Conservation (phyloP, 2,113 vertebrate species). For the Channa argus region DNA sequence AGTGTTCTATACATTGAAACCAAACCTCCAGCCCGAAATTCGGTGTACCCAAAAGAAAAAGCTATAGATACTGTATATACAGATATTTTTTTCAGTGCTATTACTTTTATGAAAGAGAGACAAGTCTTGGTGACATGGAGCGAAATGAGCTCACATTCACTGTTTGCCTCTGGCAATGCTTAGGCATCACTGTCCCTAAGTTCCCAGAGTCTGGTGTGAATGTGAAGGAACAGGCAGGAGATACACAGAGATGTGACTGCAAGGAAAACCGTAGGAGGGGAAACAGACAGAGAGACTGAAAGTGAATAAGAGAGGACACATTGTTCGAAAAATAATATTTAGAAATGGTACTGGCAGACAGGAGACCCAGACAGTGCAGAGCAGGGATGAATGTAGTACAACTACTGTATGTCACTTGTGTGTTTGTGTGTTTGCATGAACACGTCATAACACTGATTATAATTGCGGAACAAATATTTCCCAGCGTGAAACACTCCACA, state of each 20-base stretch:
- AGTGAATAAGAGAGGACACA: constrained; percentile 8
- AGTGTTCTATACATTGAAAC: background rate
- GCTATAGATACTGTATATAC: no score
- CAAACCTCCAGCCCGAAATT: no score
- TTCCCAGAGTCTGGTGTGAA: constrained; percentile 26
- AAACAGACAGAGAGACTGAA: background rate
- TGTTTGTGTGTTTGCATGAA: background rate
- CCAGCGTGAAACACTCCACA: background rate
- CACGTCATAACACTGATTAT: background rate
- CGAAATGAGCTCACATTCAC: constrained; percentile 2
- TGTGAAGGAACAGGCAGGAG: constrained; percentile 20
- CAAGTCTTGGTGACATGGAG: constrained; percentile 8
- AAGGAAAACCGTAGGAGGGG: background rate
- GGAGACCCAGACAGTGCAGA: constrained; percentile 18
- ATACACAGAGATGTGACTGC: constrained; percentile 25
- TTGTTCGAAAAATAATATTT: constrained; percentile 14
- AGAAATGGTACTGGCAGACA: constrained; percentile 20
- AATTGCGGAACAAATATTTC: constrained; percentile 36
- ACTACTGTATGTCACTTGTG: background rate
- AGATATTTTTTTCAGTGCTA: background rate
- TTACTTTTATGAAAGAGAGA: background rate
- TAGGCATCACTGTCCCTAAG: constrained; percentile 32
- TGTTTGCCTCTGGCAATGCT: constrained; percentile 7
- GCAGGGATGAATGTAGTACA: constrained; percentile 12
- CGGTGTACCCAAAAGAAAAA: no score